A percentile compares a stretch with the other conserved stretches of the same genome.
Conservation (phyloP, 1,140 invertebrate species). For the Theocolax elegans region DNA sequence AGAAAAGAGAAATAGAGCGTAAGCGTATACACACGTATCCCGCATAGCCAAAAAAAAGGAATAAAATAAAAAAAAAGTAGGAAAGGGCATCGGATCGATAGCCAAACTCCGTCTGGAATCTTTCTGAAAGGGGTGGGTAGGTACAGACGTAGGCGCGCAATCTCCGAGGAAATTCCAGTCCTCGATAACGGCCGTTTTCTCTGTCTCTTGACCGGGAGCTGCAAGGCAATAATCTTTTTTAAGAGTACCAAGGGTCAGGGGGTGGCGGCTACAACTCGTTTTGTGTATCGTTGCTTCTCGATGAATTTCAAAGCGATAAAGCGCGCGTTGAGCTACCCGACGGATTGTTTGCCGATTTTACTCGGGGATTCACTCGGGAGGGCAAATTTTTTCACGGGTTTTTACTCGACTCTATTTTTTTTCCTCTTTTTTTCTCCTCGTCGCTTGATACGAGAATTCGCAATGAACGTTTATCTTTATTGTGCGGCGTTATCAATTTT, state of each 20-base stretch:
- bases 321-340: background rate
- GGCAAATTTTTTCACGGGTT: too few relatives aligned
- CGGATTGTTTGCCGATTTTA: slow-evolving; percentile 12
- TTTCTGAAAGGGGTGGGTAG: background rate
- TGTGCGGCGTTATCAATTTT: too few relatives aligned
- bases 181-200: background rate
- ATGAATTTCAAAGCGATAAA: slow-evolving; percentile 17
- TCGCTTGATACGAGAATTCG: background rate
- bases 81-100: slow-evolving; percentile 55
- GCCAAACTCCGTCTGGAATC: slow-evolving; percentile 60
- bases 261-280: background rate
- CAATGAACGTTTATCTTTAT: background rate
- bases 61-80: too few relatives aligned
- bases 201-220: background rate
- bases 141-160: slow-evolving; percentile 46
- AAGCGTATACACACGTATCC: slow-evolving; percentile 19
- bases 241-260: background rate
- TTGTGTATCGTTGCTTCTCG: background rate
- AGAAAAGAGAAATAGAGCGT: slow-evolving; percentile 41
- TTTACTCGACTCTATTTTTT: background rate
- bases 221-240: slow-evolving; percentile 20
- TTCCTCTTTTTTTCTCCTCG: background rate
- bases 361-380: background rate
- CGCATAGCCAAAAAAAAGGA: too few relatives aligned
- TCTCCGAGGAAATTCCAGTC: background rate